phyloP scores from a whole-genome alignment of 64 coral and sea anemone species.

The Montipora foliosa region DNA sequence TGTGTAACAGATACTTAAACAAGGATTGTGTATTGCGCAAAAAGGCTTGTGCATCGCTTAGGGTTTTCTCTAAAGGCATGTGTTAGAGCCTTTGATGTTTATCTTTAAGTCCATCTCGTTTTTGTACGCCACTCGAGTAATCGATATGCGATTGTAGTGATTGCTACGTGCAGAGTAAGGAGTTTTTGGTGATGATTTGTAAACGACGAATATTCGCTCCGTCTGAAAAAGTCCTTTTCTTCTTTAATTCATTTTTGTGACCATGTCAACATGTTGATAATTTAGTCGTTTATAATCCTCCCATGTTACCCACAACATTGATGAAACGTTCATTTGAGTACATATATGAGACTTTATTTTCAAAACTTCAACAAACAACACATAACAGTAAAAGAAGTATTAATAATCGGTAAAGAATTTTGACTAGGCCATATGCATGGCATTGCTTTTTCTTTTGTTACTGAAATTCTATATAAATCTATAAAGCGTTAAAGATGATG shows the following conservation, averaged over 20 bases:
- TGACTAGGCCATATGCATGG: neutral
- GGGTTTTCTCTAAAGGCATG: neutral
- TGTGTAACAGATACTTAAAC: neutral
- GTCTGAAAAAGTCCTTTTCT: neutral
- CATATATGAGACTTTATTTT: constrained; percentile 6
- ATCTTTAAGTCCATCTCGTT: neutral
- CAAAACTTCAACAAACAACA: neutral
- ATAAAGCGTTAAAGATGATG: no score
- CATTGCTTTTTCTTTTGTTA: neutral
- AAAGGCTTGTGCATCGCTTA: neutral
- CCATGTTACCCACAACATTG: neutral
- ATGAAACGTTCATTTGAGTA: neutral
- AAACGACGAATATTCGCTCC: neutral
- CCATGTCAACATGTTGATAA: neutral
- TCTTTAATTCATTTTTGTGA: neutral
- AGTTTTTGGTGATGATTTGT: neutral
- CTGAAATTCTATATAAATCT: no score
- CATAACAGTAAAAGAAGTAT: neutral
- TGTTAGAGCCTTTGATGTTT: neutral
- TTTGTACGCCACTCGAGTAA: neutral
- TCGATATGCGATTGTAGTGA: constrained; percentile 18
- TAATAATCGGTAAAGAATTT: neutral
- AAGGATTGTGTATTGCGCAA: neutral
- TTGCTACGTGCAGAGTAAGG: neutral
- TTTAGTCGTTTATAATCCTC: neutral